phyloP scores from a whole-genome alignment of 2,888 invertebrate genomes.

The Ischnus inquisitorius region DNA sequence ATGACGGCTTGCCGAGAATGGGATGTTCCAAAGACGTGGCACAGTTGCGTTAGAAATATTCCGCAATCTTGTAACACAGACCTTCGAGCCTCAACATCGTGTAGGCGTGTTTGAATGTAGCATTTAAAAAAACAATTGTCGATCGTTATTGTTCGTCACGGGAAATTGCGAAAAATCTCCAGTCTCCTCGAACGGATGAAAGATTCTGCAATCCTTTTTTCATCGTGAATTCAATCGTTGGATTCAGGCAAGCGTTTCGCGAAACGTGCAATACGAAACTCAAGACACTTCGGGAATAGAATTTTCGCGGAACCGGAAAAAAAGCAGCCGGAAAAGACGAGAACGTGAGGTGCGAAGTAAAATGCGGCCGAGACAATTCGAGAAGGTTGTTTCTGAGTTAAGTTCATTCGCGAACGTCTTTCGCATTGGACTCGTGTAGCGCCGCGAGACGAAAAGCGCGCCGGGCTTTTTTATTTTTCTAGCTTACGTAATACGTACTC shows the following conservation, averaged over 20 bases:
- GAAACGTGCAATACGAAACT: background rate
- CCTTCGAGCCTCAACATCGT: too few species aligned
- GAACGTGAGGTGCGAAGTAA: background rate
- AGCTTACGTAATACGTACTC: slow-evolving; percentile 13
- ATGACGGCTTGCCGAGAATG: slow-evolving; percentile 10
- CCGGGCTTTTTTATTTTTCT: slow-evolving; percentile 9
- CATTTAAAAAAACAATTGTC: too few species aligned
- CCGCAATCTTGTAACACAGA: too few species aligned
- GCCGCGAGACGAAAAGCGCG: background rate
- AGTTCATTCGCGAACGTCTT: slow-evolving; percentile 42
- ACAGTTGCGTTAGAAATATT: too few species aligned
- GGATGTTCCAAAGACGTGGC: background rate
- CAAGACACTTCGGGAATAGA: slow-evolving; percentile 15
- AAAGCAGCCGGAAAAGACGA: background rate
- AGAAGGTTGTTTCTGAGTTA: slow-evolving; percentile 7
- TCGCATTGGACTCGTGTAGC: slow-evolving; percentile 20
- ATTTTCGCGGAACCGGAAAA: background rate
- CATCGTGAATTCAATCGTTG: too few species aligned
- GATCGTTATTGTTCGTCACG: too few species aligned
- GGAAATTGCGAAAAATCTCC: too few species aligned
- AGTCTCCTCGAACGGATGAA: too few species aligned
- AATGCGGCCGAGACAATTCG: slow-evolving; percentile 25
- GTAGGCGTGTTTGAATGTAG: too few species aligned
- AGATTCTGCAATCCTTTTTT: too few species aligned
- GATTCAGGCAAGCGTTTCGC: background rate